phyloP scores from a whole-genome alignment of 2,888 invertebrate species.

The Caenorhabditis imperialis region DNA sequence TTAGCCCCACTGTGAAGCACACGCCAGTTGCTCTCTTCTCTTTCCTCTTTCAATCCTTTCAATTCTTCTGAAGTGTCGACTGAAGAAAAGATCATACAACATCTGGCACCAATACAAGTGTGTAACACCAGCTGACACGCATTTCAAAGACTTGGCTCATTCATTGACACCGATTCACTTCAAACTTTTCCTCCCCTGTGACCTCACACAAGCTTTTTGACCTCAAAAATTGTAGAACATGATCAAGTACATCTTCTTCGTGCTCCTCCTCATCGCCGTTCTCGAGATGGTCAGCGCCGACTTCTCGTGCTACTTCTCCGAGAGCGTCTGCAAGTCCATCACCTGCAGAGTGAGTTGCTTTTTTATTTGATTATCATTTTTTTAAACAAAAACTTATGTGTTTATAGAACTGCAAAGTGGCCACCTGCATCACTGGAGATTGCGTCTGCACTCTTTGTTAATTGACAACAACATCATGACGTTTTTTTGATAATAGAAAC shows the following conservation, averaged over 20 bases:
- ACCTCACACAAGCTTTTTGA: neutral
- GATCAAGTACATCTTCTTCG: constrained; percentile 43
- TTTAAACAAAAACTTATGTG: neutral
- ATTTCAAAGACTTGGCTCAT: neutral
- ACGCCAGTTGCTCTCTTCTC: too few relatives aligned
- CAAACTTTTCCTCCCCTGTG: neutral
- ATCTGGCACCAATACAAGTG: neutral
- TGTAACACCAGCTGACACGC: constrained; percentile 12
- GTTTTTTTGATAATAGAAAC: too few relatives aligned
- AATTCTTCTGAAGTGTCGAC: too few relatives aligned
- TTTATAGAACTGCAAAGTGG: constrained; percentile 64
- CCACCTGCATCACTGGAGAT: constrained; percentile 64
- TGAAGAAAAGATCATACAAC: constrained; percentile 9
- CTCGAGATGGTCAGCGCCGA: constrained; percentile 59
- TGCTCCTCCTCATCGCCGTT: constrained; percentile 54
- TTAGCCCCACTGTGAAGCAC: too few relatives aligned
- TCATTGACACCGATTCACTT: neutral
- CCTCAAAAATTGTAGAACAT: constrained; percentile 6
- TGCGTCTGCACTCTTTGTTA: constrained; percentile 66
- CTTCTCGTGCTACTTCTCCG: constrained; percentile 65
- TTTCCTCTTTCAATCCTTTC: too few relatives aligned
- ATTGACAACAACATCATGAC: too few relatives aligned
- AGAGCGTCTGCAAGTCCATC: constrained; percentile 61
- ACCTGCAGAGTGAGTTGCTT: constrained; percentile 64
- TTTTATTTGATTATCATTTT: neutral